Conservation (phyloP, 2,888 invertebrate species). For the Dryococelus australis region DNA sequence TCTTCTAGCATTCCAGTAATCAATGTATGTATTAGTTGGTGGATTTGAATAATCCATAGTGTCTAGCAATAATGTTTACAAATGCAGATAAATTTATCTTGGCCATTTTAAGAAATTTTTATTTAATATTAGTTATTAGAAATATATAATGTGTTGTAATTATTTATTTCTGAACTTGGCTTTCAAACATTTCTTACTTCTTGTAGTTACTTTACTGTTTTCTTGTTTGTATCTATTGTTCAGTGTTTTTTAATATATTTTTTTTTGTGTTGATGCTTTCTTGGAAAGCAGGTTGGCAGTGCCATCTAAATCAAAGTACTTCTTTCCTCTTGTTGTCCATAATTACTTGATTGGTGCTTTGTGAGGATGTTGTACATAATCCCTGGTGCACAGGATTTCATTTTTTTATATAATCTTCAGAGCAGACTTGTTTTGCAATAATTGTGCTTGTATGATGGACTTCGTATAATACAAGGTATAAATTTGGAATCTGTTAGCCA, state of each 20-base stretch:
- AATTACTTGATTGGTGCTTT: conserved; percentile 16
- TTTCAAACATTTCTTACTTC: conserved; percentile 13
- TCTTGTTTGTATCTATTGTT: not conserved
- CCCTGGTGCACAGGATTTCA: conserved; percentile 4
- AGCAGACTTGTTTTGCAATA: not conserved
- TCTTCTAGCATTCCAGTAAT: conserved; percentile 27
- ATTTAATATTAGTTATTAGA: conserved; percentile 18
- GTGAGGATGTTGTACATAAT: not conserved
- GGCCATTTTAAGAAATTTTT: conserved; percentile 5
- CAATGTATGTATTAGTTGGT: not conserved
- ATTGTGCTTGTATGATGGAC: too few species aligned
- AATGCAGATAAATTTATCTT: not conserved
- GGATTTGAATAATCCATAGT: not conserved
- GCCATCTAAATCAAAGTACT: not conserved
- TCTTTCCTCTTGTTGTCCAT: not conserved
- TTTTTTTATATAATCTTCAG: not conserved
- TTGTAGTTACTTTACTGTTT: not conserved
- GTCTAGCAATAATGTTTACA: conserved; percentile 23
- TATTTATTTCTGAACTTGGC: conserved; percentile 26
- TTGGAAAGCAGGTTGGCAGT: conserved; percentile 8
- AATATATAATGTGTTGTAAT: conserved; percentile 24
- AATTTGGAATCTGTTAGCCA: not conserved
- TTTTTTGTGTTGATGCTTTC: not conserved
- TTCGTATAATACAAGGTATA: too few species aligned
- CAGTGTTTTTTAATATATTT: not conserved